These are phyloP conservation scores for Pseudorectes ferrugineus DNA, from an alignment of 2,113 vertebrate species.

Conservation along the genomic window DNA sequence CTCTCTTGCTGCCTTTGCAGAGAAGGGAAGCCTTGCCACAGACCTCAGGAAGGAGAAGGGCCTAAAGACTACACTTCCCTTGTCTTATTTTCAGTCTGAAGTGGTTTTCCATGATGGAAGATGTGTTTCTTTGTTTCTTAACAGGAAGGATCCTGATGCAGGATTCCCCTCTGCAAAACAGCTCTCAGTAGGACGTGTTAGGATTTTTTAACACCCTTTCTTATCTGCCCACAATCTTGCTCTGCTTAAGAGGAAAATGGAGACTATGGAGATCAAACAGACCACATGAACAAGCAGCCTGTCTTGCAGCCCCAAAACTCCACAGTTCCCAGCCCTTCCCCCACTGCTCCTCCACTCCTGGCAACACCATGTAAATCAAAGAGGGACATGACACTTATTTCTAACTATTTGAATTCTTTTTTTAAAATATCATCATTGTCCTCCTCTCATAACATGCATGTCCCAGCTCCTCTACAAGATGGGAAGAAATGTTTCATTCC, in stretches of 20 bases:
- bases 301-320: not conserved
- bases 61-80: not conserved
- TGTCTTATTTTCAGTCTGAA: not conserved
- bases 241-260: not conserved
- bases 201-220: not conserved
- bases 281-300: not conserved
- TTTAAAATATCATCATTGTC: not conserved
- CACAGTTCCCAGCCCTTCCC: not conserved
- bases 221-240: not conserved
- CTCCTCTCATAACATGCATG: not conserved
- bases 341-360: not conserved
- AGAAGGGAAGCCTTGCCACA: not conserved
- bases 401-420: not conserved
- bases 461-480: not conserved
- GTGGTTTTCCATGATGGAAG: not conserved
- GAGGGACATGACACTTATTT: not conserved
- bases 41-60: not conserved
- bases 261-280: not conserved
- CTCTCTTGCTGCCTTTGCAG: not conserved
- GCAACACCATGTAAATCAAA: not conserved
- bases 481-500: not conserved
- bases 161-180: not conserved
- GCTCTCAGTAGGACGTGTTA: rapidly evolving
- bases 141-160: not conserved
- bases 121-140: not conserved